Evolutionary conservation across 2,797 vertebrate species (phyloP), one percentile per base, ranked within the genome.

Genomic region (Hyperoplus immaculatus): DNA sequence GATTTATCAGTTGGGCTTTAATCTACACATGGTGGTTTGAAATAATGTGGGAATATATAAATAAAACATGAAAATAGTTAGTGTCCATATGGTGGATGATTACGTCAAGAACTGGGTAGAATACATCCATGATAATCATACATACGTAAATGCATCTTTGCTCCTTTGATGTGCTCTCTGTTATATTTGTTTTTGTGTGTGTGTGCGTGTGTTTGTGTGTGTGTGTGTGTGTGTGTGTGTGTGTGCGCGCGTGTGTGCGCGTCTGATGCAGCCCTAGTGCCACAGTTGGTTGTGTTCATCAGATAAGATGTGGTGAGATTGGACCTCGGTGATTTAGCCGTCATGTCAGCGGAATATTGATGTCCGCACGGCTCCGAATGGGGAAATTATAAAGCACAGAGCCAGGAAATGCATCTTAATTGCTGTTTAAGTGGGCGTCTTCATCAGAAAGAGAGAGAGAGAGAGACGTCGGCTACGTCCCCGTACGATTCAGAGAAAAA

Each of bases 351-450:
- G 61, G 89, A 93, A 94, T 93, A 94, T 94, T 93, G 94, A 95
- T 94, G 91, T 82, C 71, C 21, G 86, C 71, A 14, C 38, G 39
- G 75, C 90, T 90, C 29, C 87, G 82, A 90, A 91, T 86, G 84
- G 86, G 88, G 87, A 92, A 94, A 94, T 93, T 90, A 91, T 91
- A 79, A 90, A 89, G 87, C 83, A 74, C 75, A 74, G 83, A 81
- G 87, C 77, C 81, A 92, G 93, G 92, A 93, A 94, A 93, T 92
- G 91, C 94, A 93, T 94, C 93, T 94, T 94, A 95, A 94, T 94
- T 93, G 91, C 92, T 88, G 86, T 90, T 92, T 91, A 94, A 94
- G 91, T 94, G 88, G 92, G 91, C 80, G 88, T 90, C 90, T 93
- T 94, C 92, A 93, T 94, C 91, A 92, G 89, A 88, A 87, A 69